These are phyloP conservation scores for Acrocyrtus sp. DNA, from an alignment of 2,888 invertebrate genomes.

Conservation along the genomic window DNA sequence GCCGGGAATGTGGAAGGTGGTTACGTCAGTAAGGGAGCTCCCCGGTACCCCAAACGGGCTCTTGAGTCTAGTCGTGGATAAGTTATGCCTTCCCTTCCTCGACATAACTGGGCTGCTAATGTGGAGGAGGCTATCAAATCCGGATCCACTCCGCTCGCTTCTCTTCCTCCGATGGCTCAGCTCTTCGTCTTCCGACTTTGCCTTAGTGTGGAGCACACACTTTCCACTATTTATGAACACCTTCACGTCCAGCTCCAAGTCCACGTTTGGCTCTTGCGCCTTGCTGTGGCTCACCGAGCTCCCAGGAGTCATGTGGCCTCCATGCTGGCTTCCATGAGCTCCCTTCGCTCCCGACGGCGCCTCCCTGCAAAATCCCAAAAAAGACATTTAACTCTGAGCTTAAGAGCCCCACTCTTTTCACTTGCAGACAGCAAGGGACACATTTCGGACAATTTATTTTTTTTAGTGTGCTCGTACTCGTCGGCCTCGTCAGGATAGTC, in stretches of 20 bases:
- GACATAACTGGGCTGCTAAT: slow-evolving; percentile 59
- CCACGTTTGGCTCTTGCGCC: slow-evolving; percentile 88
- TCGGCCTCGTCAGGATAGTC: slow-evolving; percentile 5
- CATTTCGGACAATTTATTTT: too few relatives aligned
- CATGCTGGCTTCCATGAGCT: neutral
- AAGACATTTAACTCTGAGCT: neutral
- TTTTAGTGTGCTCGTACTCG: too few relatives aligned
- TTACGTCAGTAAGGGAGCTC: slow-evolving; percentile 74
- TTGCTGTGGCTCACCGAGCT: slow-evolving; percentile 64
- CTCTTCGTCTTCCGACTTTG: slow-evolving; percentile 74
- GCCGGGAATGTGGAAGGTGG: slow-evolving; percentile 91
- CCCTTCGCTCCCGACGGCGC: slow-evolving; percentile 8
- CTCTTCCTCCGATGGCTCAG: slow-evolving; percentile 50
- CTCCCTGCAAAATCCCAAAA: slow-evolving; percentile 4
- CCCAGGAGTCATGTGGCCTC: slow-evolving; percentile 60
- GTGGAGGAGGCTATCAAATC: slow-evolving; percentile 58
- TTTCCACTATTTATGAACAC: slow-evolving; percentile 97
- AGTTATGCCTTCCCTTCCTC: slow-evolving; percentile 51
- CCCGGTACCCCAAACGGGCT: slow-evolving; percentile 58
- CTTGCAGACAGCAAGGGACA: too few relatives aligned
- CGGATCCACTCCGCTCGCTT: slow-evolving; percentile 61
- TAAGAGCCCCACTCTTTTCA: too few relatives aligned
- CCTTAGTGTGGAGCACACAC: slow-evolving; percentile 95
- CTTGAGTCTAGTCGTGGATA: slow-evolving; percentile 52
- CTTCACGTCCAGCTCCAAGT: slow-evolving; percentile 95